phyloP scores from a whole-genome alignment of 1,140 invertebrate genomes.

The Piezodorus guildinii region DNA sequence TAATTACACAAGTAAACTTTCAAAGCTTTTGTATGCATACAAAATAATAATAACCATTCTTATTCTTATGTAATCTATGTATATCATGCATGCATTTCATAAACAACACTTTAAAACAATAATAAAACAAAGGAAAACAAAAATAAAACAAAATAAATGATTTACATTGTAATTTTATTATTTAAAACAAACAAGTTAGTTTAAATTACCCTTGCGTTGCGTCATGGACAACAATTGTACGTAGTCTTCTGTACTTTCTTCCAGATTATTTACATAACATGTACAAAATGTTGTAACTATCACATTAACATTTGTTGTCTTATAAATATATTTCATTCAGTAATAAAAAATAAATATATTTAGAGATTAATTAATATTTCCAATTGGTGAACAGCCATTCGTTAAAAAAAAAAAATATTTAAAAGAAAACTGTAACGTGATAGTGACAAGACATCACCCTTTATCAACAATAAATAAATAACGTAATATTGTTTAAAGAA shows the following conservation, averaged over 20 bases:
- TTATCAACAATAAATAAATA: conserved; percentile 10
- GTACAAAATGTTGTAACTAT: conserved; percentile 18
- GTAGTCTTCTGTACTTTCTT: conserved; percentile 7
- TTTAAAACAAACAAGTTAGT: conserved; percentile 23
- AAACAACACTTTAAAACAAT: not conserved
- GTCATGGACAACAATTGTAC: conserved; percentile 17
- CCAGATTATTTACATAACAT: conserved; percentile 20
- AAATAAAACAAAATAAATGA: conserved; percentile 17
- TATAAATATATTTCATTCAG: not conserved
- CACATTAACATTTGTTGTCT: conserved; percentile 14
- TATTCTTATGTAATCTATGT: too few species aligned
- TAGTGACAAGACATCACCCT: conserved; percentile 7
- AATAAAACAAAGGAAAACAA: not conserved
- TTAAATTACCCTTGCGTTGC: conserved; percentile 15
- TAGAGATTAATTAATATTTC: too few species aligned
- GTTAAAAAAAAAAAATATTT: too few species aligned
- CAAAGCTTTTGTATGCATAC: too few species aligned
- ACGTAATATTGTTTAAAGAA: conserved; percentile 3
- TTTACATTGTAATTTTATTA: conserved; percentile 18
- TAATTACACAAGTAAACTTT: too few species aligned
- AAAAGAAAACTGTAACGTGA: not conserved
- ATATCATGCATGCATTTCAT: too few species aligned
- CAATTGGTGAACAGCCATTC: too few species aligned
- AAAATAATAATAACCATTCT: too few species aligned
- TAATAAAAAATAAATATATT: too few species aligned